These are phyloP conservation scores for Pocillopora meandrina DNA, from an alignment of 92 coral and sea anemone species.

Conservation along the genomic window DNA sequence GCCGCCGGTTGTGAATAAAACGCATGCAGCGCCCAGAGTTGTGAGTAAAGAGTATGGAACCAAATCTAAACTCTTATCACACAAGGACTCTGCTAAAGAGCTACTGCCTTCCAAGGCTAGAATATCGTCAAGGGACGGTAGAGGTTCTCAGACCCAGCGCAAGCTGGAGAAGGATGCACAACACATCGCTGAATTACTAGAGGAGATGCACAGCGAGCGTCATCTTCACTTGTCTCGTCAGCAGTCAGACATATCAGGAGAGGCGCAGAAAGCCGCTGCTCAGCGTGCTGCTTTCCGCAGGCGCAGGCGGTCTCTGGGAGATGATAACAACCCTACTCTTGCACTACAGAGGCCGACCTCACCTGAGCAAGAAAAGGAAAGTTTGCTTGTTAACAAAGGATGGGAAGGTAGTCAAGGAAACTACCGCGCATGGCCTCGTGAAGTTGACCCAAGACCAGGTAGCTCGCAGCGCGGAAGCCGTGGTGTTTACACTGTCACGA, in stretches of 20 bases:
- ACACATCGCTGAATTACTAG: slow-evolving; percentile 88
- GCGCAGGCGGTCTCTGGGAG: slow-evolving; percentile 88
- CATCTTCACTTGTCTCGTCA: slow-evolving; percentile 91
- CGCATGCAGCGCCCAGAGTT: slow-evolving; percentile 54
- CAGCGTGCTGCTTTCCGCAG: slow-evolving; percentile 84
- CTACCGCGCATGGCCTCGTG: not conserved
- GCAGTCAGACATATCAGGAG: slow-evolving; percentile 96
- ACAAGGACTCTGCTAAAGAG: slow-evolving; percentile 48
- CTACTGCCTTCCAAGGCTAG: slow-evolving; percentile 59
- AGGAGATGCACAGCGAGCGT: slow-evolving; percentile 97
- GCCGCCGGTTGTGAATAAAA: slow-evolving; percentile 17
- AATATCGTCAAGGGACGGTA: slow-evolving; percentile 45
- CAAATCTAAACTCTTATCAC: slow-evolving; percentile 49
- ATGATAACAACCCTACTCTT: slow-evolving; percentile 59
- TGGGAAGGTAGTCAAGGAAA: slow-evolving; percentile 1
- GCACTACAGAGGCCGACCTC: slow-evolving; percentile 5
- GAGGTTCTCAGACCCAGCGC: slow-evolving; percentile 62
- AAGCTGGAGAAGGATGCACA: slow-evolving; percentile 92
- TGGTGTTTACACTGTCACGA: slow-evolving; percentile 10
- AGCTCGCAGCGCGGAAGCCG: slow-evolving; percentile 17
- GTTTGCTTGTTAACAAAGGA: not conserved
- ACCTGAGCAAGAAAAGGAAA: not conserved
- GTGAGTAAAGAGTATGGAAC: slow-evolving; percentile 53
- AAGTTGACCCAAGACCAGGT: slow-evolving; percentile 6
- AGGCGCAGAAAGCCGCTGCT: slow-evolving; percentile 94